Evolutionary conservation across 2,113 vertebrate genomes (phyloP), one percentile per base, ranked within the genome.

Genomic region (Sinocyclocheilus maitianheensis): DNA sequence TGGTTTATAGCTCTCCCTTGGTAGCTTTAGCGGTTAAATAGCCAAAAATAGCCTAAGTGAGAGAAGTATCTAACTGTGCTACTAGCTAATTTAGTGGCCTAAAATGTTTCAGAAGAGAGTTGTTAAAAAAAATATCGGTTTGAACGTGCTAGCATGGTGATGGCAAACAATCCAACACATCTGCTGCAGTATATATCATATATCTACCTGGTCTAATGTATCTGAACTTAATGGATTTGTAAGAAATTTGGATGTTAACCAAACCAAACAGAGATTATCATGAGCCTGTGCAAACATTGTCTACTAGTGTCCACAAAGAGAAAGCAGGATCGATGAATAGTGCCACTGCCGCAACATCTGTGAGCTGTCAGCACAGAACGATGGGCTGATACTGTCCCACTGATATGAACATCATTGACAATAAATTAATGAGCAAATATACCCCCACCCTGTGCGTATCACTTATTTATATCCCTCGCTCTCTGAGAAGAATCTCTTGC

Each of bases 1-100:
- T 95, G 95, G 95, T 95, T 96, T 95, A 92, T 71, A 77, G 79
- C 84, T 81, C 83, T 87, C 87, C 69, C 51, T 77, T 77, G 86
- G 87, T 85, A 76, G 69, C 46, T 60, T 78, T 80, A 85, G 77
- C 22, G 72, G 81, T 85, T 88, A 72, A 80, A 85, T 30, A 48
- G 30, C 20, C 43, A 80, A 78, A 90, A 86, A 83, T 81, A 84
- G 67, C 76, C 86, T 63, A 85, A 81, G 55, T 30, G 78, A 84
- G 18, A 87, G 43, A 67, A 43, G 30, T 60, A 85, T 60, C 46
- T 48, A 85, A 79, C 72, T 74, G 60, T 40, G 26, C 26, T 80
- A 65, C 65, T 84, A 74, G 81, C 40, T 87, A 63, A 81, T 48
- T 63, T 72, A 34, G 76, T 10, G 13, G 26, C 60, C 76, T 20